Conservation (phyloP, 2,797 vertebrate species). For the Nannoperca obscura region DNA sequence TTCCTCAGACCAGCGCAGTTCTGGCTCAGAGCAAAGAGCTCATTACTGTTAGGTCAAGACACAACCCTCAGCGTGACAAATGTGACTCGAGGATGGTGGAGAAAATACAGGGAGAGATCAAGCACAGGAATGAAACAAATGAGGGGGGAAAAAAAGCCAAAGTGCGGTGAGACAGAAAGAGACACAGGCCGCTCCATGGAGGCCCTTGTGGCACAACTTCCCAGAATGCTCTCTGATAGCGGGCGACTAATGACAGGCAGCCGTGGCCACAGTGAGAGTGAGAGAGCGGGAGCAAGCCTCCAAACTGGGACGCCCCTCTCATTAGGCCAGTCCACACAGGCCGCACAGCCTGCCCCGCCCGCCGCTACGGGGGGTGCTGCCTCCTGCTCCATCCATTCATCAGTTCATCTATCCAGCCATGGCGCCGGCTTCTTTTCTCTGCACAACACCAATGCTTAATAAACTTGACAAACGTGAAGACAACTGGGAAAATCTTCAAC, state of each 20-base stretch:
- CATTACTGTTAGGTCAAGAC: slow-evolving; percentile 56
- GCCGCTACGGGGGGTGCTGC: slow-evolving; percentile 51
- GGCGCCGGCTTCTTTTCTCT: not conserved
- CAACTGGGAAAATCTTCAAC: slow-evolving; percentile 14
- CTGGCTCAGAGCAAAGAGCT: slow-evolving; percentile 57
- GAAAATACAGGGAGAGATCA: slow-evolving; percentile 46
- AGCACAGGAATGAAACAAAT: slow-evolving; percentile 63
- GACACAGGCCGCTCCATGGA: slow-evolving; percentile 61
- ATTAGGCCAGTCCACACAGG: slow-evolving; percentile 77
- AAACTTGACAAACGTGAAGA: slow-evolving; percentile 12
- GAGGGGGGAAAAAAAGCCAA: slow-evolving; percentile 52
- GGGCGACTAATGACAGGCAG: slow-evolving; percentile 82
- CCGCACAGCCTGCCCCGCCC: slow-evolving; percentile 78
- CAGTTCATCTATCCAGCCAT: slow-evolving; percentile 2
- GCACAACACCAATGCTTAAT: slow-evolving; percentile 30
- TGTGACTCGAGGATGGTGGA: slow-evolving; percentile 45
- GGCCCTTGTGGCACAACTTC: slow-evolving; percentile 75
- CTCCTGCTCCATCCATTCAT: slow-evolving; percentile 65
- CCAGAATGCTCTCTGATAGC: slow-evolving; percentile 83
- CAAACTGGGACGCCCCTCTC: slow-evolving; percentile 80
- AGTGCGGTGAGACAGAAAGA: slow-evolving; percentile 76
- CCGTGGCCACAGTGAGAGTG: slow-evolving; percentile 77
- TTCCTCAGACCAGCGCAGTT: slow-evolving; percentile 46
- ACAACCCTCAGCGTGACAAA: slow-evolving; percentile 57
- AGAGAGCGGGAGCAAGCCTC: slow-evolving; percentile 70